Evolutionary conservation across 2,113 vertebrate genomes (phyloP), one percentile per base, ranked within the genome.

Genomic region (Catharus minimus): DNA sequence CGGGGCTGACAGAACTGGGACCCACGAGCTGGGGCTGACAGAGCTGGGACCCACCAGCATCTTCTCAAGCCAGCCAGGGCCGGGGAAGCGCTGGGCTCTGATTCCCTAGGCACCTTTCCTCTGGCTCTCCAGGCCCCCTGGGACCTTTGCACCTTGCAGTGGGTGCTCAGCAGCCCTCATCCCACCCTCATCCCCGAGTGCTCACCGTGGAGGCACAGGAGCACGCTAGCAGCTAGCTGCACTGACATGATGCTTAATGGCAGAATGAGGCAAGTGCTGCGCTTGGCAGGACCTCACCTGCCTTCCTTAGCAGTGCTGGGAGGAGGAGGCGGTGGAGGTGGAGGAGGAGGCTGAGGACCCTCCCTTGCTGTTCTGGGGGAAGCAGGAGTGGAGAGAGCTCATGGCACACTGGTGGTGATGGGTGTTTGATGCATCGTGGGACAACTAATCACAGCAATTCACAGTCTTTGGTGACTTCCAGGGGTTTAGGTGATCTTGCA

Each of bases 251-350:
- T 94, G 68, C 78, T 67, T 36, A 9, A 24, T 90, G 90, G 82
- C 95, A 96, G 83, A 95, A 95, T 88, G 73, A 96, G 95, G 88
- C 56, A 73, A 94, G 43, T 28, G 79, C 76, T 62, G 72, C 11
- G 13, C 76, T 49, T 20, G 65, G 64, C 49, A 73, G 82, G 82
- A 91, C 67, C 67, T 94, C 79, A 88, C 58, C 79, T 88, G 80
- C 71, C 75, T 87, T 39, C 55, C 66, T 61, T 55, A 32, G 82
- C 27, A 15, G 19, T 2, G n/a, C 49, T 68, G 78, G 26, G 33
- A 69, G 56, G 28, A 61, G 72, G 27, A 27, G 57, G 46, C 3
- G 1, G 47, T 23, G 21, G 41, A 60, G 53, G 28, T 1, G 13
- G 47, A 47, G 32, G 4, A 73, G 49, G 32, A 88, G 30, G 26